Conservation (phyloP, 1,140 invertebrate species). For the Cotesia chilonis region DNA sequence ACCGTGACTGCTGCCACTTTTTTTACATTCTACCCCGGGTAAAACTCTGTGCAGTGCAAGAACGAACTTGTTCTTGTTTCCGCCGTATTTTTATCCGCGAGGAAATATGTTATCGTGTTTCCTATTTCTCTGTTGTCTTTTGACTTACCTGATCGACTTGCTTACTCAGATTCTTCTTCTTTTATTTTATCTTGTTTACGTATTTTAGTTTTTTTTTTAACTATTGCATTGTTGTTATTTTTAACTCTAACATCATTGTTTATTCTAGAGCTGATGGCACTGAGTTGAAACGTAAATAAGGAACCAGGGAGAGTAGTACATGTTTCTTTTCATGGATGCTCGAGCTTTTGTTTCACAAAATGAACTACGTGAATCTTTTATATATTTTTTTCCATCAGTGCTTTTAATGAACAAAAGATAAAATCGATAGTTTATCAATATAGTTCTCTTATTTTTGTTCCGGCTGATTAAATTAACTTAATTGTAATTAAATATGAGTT, state of each 20-base stretch:
- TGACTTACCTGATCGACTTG: constrained; percentile 14
- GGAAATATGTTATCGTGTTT: constrained; percentile 6
- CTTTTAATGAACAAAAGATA: background rate
- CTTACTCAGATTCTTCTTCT: background rate
- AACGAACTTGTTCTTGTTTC: background rate
- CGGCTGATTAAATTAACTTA: too few species aligned
- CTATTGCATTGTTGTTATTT: background rate
- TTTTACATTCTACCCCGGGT: background rate
- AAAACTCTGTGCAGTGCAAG: background rate
- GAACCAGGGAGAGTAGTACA: background rate
- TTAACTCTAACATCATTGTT: constrained; percentile 7
- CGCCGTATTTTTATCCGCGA: background rate
- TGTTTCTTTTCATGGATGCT: constrained; percentile 12
- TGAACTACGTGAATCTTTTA: constrained; percentile 11
- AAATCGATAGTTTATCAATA: background rate
- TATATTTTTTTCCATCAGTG: background rate
- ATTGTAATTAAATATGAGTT: too few species aligned
- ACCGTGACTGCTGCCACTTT: background rate
- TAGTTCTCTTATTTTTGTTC: too few species aligned
- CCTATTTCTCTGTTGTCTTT: background rate
- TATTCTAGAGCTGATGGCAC: constrained; percentile 12
- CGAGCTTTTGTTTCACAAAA: constrained; percentile 5
- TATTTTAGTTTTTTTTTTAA: background rate
- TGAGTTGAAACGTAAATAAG: constrained; percentile 6
- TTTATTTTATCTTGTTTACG: background rate